phyloP scores from a whole-genome alignment of 53 echinoderm and acorn worm species.

The Mesocentrotus franciscanus region DNA sequence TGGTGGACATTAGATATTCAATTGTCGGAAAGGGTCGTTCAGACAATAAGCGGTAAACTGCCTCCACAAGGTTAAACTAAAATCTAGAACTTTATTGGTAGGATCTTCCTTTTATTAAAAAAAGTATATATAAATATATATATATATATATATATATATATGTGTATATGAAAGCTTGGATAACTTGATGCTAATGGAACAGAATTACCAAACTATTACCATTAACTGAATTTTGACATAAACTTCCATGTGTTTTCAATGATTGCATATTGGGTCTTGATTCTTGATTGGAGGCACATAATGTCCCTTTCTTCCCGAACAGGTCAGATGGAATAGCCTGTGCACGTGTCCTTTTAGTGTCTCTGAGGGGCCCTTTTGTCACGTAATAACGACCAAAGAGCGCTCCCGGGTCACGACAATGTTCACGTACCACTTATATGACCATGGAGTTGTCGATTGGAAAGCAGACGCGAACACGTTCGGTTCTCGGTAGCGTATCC shows the following conservation, averaged over 20 bases:
- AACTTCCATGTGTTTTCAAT: background rate
- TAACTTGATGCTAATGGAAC: no score
- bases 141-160: no score
- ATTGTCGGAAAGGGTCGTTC: background rate
- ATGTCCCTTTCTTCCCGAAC: background rate
- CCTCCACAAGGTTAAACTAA: background rate
- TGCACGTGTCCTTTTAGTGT: conserved; percentile 18
- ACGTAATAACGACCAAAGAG: conserved; percentile 20
- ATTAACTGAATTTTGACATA: background rate
- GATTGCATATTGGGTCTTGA: background rate
- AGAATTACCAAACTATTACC: background rate
- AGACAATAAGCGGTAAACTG: background rate
- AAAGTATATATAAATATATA: no score
- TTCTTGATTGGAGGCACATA: background rate
- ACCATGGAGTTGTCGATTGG: background rate
- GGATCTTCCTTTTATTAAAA: no score
- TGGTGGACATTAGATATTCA: background rate
- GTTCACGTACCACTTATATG: conserved; percentile 14
- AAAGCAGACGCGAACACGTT: background rate
- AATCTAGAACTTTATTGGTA: no score
- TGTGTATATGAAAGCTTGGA: no score
- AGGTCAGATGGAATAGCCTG: background rate
- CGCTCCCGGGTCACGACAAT: background rate
- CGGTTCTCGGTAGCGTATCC: no score
- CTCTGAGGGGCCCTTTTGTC: background rate